Evolutionary conservation across 2,888 invertebrate genomes (phyloP), one percentile per base, ranked within the genome.

Genomic region (Drosophila cognata): DNA sequence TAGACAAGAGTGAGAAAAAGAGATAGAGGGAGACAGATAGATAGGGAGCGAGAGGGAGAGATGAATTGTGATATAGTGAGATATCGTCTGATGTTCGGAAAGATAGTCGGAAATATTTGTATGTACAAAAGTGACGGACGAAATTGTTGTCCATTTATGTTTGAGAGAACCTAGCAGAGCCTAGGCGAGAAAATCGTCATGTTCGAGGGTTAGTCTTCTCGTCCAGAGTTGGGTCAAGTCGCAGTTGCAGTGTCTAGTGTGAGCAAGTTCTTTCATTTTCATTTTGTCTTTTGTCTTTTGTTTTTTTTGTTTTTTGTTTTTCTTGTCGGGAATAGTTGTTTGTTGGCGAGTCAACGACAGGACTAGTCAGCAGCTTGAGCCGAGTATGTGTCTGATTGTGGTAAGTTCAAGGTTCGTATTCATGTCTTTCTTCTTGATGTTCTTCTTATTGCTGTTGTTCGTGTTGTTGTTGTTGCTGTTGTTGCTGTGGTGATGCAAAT

Each of bases 301-400:
- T 2, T 13, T 46, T 46, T 43, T 25, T 46, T 25, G 46, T 56
- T 52, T n/a, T 52, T 7, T 13, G 29, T 33, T 16, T 57, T 29
- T 29, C 25, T 57, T 62, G 36, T 57, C 59, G 70, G 63, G 61
- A 74, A 56, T 51, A 64, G 74, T 64, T 70, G 56, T 67, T 56
- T 69, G 62, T 82, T 60, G 62, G 80, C 80, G 80, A 70, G 75
- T 88, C 81, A 86, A 75, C 71, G 82, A 83, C 81, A 86, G 90
- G 92, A 92, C 92, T 92, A 92, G 92, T 90, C 92, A 88, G 88
- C 84, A 91, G 87, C 89, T 82, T 91, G 79, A 87, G 89, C 84
- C 82, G 79, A 86, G 75, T 69, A 41, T 64, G 68, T 72, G 79
- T 81, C 71, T 71, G 53, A 57, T 66, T 70, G 55, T 72, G 61